These are phyloP conservation scores for Diprion similis DNA, from an alignment of 1,140 invertebrate genomes.

Conservation along the genomic window DNA sequence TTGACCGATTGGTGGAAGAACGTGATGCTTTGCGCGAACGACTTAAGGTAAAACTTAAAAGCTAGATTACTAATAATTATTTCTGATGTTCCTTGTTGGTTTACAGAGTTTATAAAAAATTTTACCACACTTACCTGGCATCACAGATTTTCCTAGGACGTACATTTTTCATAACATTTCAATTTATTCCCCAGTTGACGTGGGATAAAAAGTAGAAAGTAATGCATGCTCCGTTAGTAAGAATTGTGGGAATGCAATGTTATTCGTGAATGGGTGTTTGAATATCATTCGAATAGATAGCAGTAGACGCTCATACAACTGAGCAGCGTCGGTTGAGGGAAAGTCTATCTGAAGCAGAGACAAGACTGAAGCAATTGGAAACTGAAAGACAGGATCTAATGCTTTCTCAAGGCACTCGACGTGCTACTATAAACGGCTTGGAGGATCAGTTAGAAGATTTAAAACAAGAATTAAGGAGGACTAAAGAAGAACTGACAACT, in stretches of 20 bases:
- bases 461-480: slow-evolving; percentile 47
- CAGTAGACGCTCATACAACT: slow-evolving; percentile 60
- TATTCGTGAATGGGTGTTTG: slow-evolving; percentile 14
- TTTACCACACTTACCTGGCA: too few relatives aligned
- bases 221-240: slow-evolving; percentile 4
- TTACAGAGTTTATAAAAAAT: too few relatives aligned
- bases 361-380: slow-evolving; percentile 49
- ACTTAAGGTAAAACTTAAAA: slow-evolving; percentile 56
- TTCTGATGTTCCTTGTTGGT: slow-evolving; percentile 15
- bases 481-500: slow-evolving; percentile 50
- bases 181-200: neutral
- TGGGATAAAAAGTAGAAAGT: neutral
- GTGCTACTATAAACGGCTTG: slow-evolving; percentile 48
- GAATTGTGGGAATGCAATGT: slow-evolving; percentile 2
- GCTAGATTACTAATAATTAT: neutral
- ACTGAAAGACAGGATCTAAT: slow-evolving; percentile 55
- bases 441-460: slow-evolving; percentile 52
- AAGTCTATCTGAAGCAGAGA: slow-evolving; percentile 47
- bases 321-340: slow-evolving; percentile 55
- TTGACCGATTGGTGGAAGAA: slow-evolving; percentile 64
- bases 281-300: slow-evolving; percentile 50
- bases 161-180: neutral
- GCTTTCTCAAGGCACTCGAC: slow-evolving; percentile 48
- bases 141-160: too few relatives aligned
- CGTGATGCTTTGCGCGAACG: slow-evolving; percentile 61